Evolutionary conservation across 2,888 invertebrate species (phyloP).

Genomic region (Allygus modestus): DNA sequence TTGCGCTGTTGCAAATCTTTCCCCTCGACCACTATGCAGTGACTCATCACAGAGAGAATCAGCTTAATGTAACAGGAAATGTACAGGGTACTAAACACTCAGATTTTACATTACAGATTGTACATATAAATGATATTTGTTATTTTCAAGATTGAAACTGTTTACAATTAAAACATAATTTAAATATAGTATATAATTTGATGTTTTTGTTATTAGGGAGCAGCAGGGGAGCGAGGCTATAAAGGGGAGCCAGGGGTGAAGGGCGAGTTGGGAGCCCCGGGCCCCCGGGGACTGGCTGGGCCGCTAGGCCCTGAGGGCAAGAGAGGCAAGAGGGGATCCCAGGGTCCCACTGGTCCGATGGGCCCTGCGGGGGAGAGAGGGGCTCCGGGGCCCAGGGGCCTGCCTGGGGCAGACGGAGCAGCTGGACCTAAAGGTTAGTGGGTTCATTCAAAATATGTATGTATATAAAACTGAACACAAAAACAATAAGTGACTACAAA

Average conservation of each 20-base stretch:
- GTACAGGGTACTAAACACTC: no score
- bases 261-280: conserved; percentile 85
- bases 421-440: conserved; percentile 82
- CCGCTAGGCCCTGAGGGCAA: conserved; percentile 87
- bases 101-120: no score
- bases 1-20: no score
- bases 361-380: conserved; percentile 86
- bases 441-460: neutral
- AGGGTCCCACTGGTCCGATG: conserved; percentile 82
- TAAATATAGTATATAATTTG: no score
- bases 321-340: conserved; percentile 87
- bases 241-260: conserved; percentile 88
- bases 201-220: conserved; percentile 77
- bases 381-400: conserved; percentile 79
- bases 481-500: no score
- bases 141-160: no score
- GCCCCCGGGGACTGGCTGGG: conserved; percentile 88
- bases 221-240: conserved; percentile 86
- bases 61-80: no score
- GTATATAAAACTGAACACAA: no score
- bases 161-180: no score
- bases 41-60: no score
- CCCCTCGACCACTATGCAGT: no score
- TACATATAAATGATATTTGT: no score
- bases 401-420: conserved; percentile 84